These are phyloP conservation scores for Scaptomyza cyrtandrae DNA, from an alignment of 2,888 invertebrate species.

Conservation along the genomic window DNA sequence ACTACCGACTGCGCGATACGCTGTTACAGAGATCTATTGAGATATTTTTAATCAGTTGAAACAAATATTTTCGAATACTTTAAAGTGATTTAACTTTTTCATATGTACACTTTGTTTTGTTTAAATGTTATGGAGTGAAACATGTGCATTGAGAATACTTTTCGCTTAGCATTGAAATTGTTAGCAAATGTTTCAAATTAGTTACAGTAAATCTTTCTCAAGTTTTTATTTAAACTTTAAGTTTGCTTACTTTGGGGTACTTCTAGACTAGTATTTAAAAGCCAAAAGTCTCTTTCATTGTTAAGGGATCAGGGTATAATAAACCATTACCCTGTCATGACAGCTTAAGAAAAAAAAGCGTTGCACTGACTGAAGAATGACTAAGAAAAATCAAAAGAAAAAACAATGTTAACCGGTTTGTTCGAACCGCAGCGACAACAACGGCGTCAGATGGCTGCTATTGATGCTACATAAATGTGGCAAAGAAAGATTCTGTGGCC, in stretches of 20 bases:
- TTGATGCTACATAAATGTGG: conserved; percentile 58
- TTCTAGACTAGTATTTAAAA: neutral
- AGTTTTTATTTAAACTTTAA: too few species aligned
- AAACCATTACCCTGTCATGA: conserved; percentile 43
- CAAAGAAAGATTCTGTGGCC: conserved; percentile 70
- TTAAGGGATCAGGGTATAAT: conserved; percentile 20
- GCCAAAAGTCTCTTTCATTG: neutral
- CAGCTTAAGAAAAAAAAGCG: conserved; percentile 55
- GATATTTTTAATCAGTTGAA: neutral
- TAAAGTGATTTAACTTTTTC: too few species aligned
- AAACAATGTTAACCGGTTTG: conserved; percentile 73
- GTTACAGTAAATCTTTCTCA: too few species aligned
- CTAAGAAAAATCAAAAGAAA: conserved; percentile 71
- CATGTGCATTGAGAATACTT: too few species aligned
- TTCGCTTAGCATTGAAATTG: too few species aligned
- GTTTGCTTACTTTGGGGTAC: too few species aligned
- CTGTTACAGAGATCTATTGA: neutral
- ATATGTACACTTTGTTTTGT: too few species aligned
- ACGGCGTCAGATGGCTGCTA: conserved; percentile 51
- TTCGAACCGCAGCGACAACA: conserved; percentile 69
- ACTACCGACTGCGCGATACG: neutral
- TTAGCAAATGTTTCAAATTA: too few species aligned
- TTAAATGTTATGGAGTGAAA: too few species aligned
- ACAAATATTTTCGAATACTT: neutral
- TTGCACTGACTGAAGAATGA: conserved; percentile 71